These are phyloP conservation scores for Baronia brevicornis DNA, from an alignment of 2,888 invertebrate genomes.

Conservation along the genomic window DNA sequence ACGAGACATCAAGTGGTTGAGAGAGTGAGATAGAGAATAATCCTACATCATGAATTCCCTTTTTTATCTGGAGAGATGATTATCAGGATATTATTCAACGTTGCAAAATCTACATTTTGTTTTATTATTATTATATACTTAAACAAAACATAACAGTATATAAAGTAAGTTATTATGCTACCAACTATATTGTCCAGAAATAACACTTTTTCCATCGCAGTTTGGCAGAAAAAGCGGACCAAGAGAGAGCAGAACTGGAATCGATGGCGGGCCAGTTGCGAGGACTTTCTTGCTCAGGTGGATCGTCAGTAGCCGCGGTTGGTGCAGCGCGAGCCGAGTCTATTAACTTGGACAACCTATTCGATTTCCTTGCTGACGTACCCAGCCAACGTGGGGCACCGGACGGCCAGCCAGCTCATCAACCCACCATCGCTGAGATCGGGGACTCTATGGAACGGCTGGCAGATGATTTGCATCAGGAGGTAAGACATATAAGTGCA, in stretches of 20 bases:
- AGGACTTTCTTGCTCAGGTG: slow-evolving; percentile 44
- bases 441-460: slow-evolving; percentile 89
- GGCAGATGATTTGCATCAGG: slow-evolving; percentile 87
- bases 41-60: too few relatives aligned
- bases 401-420: slow-evolving; percentile 69
- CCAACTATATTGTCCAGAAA: too few relatives aligned
- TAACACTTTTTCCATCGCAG: slow-evolving; percentile 26
- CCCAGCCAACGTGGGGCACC: slow-evolving; percentile 64
- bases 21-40: too few relatives aligned
- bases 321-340: slow-evolving; percentile 85
- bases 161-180: too few relatives aligned
- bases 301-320: slow-evolving; percentile 39
- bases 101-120: too few relatives aligned
- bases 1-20: too few relatives aligned
- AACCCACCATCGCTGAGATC: slow-evolving; percentile 86
- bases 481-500: slow-evolving; percentile 55
- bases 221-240: slow-evolving; percentile 81
- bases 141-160: too few relatives aligned
- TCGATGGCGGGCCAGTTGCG: slow-evolving; percentile 65
- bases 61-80: too few relatives aligned
- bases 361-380: slow-evolving; percentile 91
- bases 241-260: slow-evolving; percentile 73
- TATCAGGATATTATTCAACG: too few relatives aligned
- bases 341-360: slow-evolving; percentile 91
- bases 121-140: too few relatives aligned